phyloP scores from a whole-genome alignment of 37 sponge, comb jelly and placozoan species.

The Axinella damicornis region DNA sequence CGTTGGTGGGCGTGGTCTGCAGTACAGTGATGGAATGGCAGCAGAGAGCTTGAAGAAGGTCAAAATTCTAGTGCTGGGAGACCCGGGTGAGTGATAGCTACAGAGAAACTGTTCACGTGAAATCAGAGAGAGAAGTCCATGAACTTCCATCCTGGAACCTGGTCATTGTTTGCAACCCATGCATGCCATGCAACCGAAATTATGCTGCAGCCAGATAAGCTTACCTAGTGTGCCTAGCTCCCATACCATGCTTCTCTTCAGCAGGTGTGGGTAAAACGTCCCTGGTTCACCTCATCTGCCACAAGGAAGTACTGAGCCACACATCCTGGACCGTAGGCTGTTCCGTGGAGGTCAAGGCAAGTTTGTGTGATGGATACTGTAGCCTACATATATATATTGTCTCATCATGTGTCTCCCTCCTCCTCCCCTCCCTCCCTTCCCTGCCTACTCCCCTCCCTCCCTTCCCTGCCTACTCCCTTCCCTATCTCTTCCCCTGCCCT shows the following conservation, averaged over 20 bases:
- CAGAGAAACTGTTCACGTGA: background rate
- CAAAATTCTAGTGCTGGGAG: constrained; percentile 89
- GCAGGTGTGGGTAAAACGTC: constrained; percentile 96
- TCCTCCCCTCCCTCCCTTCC: background rate
- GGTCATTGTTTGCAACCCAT: too few relatives aligned
- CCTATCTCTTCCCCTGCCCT: too few relatives aligned
- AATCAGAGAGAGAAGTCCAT: background rate
- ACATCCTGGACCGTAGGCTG: constrained; percentile 92
- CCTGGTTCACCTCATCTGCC: constrained; percentile 91
- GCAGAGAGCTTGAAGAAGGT: constrained; percentile 79
- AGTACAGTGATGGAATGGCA: constrained; percentile 17
- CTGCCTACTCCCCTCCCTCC: too few relatives aligned
- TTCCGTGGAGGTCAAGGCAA: constrained; percentile 86
- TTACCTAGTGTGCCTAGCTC: background rate
- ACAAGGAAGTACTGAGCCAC: constrained; percentile 57
- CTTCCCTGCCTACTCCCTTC: too few relatives aligned
- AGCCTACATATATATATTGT: too few relatives aligned
- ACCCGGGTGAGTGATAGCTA: constrained; percentile 69
- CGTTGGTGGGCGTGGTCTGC: too few relatives aligned
- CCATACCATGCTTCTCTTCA: background rate
- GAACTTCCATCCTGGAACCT: too few relatives aligned
- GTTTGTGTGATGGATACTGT: too few relatives aligned
- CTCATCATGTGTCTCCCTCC: background rate
- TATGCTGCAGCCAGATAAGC: background rate
- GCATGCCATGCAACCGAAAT: background rate